Percentiles rank a stretch among this genome's conserved stretches.
Conservation (phyloP, 2,113 vertebrate genomes). For the Nannospalax galili region DNA sequence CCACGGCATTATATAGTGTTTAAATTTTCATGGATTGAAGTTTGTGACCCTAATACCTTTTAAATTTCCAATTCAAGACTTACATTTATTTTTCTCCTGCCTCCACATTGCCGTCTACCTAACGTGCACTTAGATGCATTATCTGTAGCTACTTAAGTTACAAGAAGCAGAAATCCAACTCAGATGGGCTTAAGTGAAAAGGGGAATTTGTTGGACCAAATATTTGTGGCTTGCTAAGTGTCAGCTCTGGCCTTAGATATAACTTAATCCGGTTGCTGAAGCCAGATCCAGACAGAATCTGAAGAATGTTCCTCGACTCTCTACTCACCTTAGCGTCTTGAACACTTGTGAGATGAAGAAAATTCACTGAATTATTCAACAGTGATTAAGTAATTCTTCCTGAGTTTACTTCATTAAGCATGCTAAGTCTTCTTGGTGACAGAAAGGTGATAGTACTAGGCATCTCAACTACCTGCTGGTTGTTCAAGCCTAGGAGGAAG, state of each 20-base stretch:
- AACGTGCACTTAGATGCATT: not conserved
- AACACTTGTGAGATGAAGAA: not conserved
- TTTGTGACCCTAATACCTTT: not conserved
- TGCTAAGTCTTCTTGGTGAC: not conserved
- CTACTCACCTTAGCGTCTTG: not conserved
- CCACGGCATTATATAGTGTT: not conserved
- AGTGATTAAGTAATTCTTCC: not conserved
- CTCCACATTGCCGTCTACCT: not conserved
- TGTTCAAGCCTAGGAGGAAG: not conserved
- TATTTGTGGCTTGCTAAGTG: not conserved
- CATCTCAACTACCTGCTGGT: not conserved
- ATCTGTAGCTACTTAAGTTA: not conserved
- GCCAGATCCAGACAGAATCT: not conserved
- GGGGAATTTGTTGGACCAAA: not conserved
- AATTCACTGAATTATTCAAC: not conserved
- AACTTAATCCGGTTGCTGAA: not conserved
- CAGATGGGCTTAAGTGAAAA: not conserved
- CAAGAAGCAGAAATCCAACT: conserved; percentile 11
- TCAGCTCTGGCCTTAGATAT: not conserved
- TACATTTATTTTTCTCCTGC: not conserved
- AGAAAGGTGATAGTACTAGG: not conserved
- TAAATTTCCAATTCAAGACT: not conserved
- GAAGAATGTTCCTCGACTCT: not conserved
- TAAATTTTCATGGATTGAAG: not conserved
- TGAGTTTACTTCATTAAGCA: not conserved